Conservation (phyloP, 2,888 invertebrate genomes). For the Tupiocoris notatus region DNA sequence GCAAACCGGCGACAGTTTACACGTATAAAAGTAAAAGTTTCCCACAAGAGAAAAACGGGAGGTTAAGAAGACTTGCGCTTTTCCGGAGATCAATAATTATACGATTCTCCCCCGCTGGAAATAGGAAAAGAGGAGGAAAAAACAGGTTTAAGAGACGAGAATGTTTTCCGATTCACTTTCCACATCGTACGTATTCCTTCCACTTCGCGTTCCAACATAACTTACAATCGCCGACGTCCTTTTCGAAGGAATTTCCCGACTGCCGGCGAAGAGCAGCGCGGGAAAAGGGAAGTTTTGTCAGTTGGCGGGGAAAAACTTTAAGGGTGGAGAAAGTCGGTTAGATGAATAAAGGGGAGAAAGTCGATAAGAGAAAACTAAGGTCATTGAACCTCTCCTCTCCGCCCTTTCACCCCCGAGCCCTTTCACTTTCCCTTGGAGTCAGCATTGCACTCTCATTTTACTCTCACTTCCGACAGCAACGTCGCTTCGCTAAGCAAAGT, state of each 20-base stretch:
- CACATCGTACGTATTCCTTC: constrained; percentile 5
- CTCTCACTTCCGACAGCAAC: too few relatives aligned
- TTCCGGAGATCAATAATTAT: constrained; percentile 34
- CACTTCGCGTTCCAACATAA: too few relatives aligned
- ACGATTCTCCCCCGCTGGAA: constrained; percentile 2
- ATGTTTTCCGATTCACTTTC: constrained; percentile 22
- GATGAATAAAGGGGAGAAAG: constrained; percentile 37
- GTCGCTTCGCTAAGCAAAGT: too few relatives aligned
- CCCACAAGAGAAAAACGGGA: not conserved
- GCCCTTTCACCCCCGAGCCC: not conserved
- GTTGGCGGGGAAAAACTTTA: not conserved
- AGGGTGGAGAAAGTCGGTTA: not conserved
- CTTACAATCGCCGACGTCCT: constrained; percentile 1
- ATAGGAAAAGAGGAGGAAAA: not conserved
- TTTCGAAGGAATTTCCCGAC: not conserved
- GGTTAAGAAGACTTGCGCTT: constrained; percentile 33
- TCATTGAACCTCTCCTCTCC: constrained; percentile 18
- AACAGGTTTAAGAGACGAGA: not conserved
- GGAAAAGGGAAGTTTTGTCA: not conserved
- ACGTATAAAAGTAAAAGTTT: too few relatives aligned
- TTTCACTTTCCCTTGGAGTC: not conserved
- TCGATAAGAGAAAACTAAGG: constrained; percentile 34
- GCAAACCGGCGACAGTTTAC: too few relatives aligned
- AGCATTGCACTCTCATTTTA: too few relatives aligned
- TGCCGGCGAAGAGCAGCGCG: not conserved